Conservation (phyloP, 2,113 vertebrate species). For the Nettapus auritus region DNA sequence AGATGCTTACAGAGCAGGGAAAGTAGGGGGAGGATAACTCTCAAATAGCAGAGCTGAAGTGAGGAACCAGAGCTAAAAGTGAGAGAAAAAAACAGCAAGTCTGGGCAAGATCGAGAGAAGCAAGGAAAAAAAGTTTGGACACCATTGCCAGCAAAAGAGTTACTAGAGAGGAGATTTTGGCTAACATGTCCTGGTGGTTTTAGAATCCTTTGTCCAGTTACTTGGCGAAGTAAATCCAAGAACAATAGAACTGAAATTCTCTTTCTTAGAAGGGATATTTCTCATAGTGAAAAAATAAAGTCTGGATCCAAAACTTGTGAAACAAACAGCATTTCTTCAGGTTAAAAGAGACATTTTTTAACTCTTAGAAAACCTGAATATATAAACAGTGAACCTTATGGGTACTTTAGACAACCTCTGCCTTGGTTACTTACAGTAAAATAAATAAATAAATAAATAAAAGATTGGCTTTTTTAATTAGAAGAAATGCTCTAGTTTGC, state of each 20-base stretch:
- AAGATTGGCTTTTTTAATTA: neutral
- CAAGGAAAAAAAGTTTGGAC: neutral
- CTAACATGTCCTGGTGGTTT: neutral
- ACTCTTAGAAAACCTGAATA: neutral
- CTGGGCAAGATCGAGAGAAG: conserved; percentile 1
- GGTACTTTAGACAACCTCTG: neutral
- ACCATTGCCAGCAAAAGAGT: neutral
- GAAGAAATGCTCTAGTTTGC: neutral
- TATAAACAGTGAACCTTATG: neutral
- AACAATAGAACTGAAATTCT: neutral
- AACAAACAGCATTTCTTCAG: neutral
- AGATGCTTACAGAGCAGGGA: neutral
- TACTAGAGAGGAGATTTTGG: neutral
- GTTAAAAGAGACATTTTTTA: neutral
- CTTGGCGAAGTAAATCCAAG: conserved; percentile 7
- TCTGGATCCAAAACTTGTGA: neutral
- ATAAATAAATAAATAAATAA: neutral
- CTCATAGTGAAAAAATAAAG: neutral
- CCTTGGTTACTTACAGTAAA: neutral
- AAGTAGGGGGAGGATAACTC: neutral
- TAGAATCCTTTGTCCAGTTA: conserved; percentile 7
- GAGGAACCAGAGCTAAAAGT: neutral
- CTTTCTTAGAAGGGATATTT: conserved; percentile 7
- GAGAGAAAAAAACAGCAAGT: neutral
- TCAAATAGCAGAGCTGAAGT: neutral